These are phyloP conservation scores for Perithous albicinctus DNA, from an alignment of 2,888 invertebrate genomes.

Conservation along the genomic window DNA sequence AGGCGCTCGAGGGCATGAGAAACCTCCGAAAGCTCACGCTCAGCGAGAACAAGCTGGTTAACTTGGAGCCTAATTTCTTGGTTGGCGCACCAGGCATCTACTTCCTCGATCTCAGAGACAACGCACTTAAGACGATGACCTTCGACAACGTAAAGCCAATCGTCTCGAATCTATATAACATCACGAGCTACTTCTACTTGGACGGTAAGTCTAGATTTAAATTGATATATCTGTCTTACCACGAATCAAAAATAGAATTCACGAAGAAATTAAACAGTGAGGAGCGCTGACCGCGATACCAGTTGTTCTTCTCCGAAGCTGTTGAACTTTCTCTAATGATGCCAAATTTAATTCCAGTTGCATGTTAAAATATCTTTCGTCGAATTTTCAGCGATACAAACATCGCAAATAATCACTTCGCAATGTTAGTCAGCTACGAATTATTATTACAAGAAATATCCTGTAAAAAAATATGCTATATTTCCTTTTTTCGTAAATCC, in stretches of 20 bases:
- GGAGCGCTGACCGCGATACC: not conserved
- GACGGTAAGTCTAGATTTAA: constrained; percentile 88
- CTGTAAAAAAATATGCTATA: too few species aligned
- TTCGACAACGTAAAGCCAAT: constrained; percentile 92
- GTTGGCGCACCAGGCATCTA: constrained; percentile 90
- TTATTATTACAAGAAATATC: too few species aligned
- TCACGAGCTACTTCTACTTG: constrained; percentile 90
- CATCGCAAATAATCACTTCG: too few species aligned
- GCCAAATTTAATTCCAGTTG: too few species aligned
- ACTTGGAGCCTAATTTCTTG: constrained; percentile 90
- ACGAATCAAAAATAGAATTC: constrained; percentile 9
- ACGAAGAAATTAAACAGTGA: not conserved
- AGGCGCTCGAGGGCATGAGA: constrained; percentile 91
- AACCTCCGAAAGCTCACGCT: constrained; percentile 90
- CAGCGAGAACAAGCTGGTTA: constrained; percentile 91
- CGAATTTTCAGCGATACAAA: too few species aligned
- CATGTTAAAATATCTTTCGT: too few species aligned
- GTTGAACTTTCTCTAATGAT: constrained; percentile 42
- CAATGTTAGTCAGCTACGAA: too few species aligned
- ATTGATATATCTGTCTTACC: not conserved
- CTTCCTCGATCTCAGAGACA: constrained; percentile 91
- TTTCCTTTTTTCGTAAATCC: too few species aligned
- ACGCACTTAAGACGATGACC: constrained; percentile 91
- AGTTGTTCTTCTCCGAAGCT: constrained; percentile 16
- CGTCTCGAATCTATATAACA: constrained; percentile 91